Evolutionary conservation across 2,113 vertebrate genomes (phyloP).

Genomic region (Sula dactylatra): DNA sequence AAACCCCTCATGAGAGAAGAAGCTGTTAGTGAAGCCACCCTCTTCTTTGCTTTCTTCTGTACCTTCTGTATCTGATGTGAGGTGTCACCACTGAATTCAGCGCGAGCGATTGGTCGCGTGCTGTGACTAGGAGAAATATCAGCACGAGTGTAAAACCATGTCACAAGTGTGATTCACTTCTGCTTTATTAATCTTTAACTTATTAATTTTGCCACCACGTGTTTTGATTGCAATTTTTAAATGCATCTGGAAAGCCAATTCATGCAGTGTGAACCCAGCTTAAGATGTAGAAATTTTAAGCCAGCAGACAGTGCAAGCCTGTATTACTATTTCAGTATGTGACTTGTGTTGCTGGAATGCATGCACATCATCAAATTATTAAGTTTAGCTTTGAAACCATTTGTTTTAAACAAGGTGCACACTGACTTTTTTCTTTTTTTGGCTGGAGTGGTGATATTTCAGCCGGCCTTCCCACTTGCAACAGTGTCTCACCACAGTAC

Average conservation of each 20-base stretch:
- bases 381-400: background rate
- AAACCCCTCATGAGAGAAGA: background rate
- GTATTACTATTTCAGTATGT: background rate
- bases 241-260: background rate
- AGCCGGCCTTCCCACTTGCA: background rate
- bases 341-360: background rate
- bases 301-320: background rate
- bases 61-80: too few species aligned
- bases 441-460: background rate
- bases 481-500: background rate
- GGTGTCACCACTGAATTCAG: background rate
- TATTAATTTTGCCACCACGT: background rate
- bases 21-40: background rate
- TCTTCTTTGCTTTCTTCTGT: background rate
- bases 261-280: background rate
- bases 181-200: background rate
- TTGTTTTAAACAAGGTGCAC: background rate
- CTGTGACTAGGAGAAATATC: background rate
- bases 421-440: background rate
- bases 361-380: background rate
- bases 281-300: background rate
- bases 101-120: rapidly evolving
- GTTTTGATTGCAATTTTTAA: background rate
- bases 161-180: background rate
- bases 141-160: rapidly evolving